phyloP scores from a whole-genome alignment of 2,888 invertebrate genomes.

The Napeogenes inachia region DNA sequence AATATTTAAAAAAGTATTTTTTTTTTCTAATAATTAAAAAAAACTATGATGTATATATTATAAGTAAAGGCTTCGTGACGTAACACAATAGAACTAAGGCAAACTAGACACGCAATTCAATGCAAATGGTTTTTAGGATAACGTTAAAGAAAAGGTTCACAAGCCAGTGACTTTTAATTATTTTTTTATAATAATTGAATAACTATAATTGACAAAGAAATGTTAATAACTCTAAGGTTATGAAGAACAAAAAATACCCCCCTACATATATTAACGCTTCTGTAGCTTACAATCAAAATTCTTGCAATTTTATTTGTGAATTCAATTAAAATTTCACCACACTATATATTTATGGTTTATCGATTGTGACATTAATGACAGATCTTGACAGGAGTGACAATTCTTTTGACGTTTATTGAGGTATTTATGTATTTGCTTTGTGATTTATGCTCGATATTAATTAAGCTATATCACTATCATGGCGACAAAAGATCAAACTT shows the following conservation, averaged over 20 bases:
- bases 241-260: background rate
- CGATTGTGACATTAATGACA: constrained; percentile 2
- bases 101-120: constrained; percentile 13
- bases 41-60: too few species aligned
- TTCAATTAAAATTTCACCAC: constrained; percentile 43
- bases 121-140: constrained; percentile 10
- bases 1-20: too few species aligned
- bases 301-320: constrained; percentile 52
- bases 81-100: too few species aligned
- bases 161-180: constrained; percentile 14
- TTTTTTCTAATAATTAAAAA: too few species aligned
- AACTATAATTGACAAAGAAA: too few species aligned
- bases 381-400: background rate
- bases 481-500: constrained; percentile 47
- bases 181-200: too few species aligned
- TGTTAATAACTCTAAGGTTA: constrained; percentile 12
- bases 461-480: too few species aligned
- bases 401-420: background rate
- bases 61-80: too few species aligned
- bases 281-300: constrained; percentile 56
- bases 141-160: constrained; percentile 11
- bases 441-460: too few species aligned
- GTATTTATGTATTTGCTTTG: background rate
- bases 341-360: constrained; percentile 2
- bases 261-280: constrained; percentile 13